Evolutionary conservation across 2,888 invertebrate species (phyloP).

Genomic region (Oscheius myriophilus): DNA sequence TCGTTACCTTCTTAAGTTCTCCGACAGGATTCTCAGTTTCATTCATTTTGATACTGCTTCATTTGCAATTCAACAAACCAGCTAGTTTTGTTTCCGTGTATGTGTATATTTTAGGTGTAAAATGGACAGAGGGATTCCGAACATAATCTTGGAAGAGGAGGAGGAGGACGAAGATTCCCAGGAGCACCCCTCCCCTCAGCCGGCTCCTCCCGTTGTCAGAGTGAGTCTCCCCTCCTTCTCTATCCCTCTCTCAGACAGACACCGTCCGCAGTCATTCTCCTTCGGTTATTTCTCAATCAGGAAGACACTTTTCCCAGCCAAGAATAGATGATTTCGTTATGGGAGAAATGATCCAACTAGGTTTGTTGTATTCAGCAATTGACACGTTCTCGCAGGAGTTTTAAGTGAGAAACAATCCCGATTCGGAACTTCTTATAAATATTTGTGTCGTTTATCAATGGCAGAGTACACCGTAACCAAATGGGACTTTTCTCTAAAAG

Average conservation of each 20-base stretch:
- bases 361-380: slow-evolving; percentile 26
- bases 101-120: background rate
- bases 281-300: slow-evolving; percentile 15
- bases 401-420: slow-evolving; percentile 28
- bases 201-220: slow-evolving; percentile 8
- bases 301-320: slow-evolving; percentile 32
- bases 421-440: slow-evolving; percentile 20
- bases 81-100: no score
- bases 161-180: slow-evolving; percentile 26
- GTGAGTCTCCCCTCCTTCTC: background rate
- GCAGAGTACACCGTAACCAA: slow-evolving; percentile 22
- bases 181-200: background rate
- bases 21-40: slow-evolving; percentile 1
- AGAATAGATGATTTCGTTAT: slow-evolving; percentile 36
- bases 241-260: slow-evolving; percentile 6
- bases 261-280: slow-evolving; percentile 21
- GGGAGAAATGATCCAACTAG: slow-evolving; percentile 38
- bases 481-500: slow-evolving; percentile 9
- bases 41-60: background rate
- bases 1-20: no score
- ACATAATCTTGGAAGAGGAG: slow-evolving; percentile 29
- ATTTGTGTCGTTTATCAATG: slow-evolving; percentile 13
- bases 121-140: slow-evolving; percentile 19
- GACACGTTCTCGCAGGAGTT: slow-evolving; percentile 6
- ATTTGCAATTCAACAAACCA: background rate